A percentile compares a stretch with the other conserved stretches of the same genome.
Evolutionary conservation across 2,888 invertebrate species (phyloP).

Genomic region (Salpingus planirostris): DNA sequence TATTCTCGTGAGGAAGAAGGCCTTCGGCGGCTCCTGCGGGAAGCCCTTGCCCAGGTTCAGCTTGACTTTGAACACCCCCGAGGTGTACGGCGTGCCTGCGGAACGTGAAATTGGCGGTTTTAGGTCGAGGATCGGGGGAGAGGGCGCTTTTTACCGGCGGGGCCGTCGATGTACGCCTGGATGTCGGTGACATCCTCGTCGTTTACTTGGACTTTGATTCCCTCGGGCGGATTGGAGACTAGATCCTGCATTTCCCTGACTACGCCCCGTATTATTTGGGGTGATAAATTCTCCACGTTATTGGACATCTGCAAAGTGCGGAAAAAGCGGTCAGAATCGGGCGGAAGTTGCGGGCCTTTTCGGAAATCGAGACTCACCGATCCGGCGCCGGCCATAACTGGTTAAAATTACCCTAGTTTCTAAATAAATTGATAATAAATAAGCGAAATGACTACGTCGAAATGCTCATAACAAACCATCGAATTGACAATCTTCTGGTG

Average conservation of each 20-base stretch:
- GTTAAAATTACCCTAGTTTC: constrained; percentile 14
- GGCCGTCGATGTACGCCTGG: constrained; percentile 86
- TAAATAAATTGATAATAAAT: constrained; percentile 8
- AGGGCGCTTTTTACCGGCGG: constrained; percentile 39
- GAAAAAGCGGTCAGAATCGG: not conserved
- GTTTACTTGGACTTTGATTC: constrained; percentile 79
- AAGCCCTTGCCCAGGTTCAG: constrained; percentile 86
- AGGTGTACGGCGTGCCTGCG: constrained; percentile 78
- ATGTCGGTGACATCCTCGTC: constrained; percentile 93
- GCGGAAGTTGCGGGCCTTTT: constrained; percentile 18
- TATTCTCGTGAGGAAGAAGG: constrained; percentile 87
- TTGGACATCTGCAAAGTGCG: constrained; percentile 56
- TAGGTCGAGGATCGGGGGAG: not conserved
- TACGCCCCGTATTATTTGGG: constrained; percentile 82
- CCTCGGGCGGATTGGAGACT: constrained; percentile 77
- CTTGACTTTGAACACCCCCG: constrained; percentile 84
- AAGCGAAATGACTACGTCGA: constrained; percentile 16
- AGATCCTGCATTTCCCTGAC: constrained; percentile 82
- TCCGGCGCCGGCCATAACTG: constrained; percentile 21
- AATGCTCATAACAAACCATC: constrained; percentile 25
- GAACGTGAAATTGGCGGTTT: constrained; percentile 3
- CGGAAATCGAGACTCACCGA: constrained; percentile 21
- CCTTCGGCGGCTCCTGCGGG: constrained; percentile 86
- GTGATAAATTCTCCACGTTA: constrained; percentile 90
- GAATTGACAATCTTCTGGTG: constrained; percentile 20